phyloP scores from a whole-genome alignment of 2,797 vertebrate species.

The Morelia viridis region DNA sequence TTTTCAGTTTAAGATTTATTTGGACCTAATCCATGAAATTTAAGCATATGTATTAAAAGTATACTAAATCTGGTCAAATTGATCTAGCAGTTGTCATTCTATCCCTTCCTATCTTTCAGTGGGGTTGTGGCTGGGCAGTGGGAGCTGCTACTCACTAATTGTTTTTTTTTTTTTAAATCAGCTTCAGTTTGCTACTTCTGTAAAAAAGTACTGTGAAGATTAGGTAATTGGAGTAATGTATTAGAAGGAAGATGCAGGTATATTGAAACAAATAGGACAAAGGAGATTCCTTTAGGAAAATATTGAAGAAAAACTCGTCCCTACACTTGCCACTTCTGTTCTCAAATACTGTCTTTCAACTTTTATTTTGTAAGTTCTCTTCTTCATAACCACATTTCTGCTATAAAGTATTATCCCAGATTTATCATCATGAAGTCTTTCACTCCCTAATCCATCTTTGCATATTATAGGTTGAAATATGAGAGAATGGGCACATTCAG shows the following conservation, averaged over 20 bases:
- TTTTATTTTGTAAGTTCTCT: neutral
- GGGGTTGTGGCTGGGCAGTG: fast-evolving
- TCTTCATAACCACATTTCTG: neutral
- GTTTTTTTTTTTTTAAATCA: constrained; percentile 9
- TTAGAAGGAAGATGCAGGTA: neutral
- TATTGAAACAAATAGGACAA: neutral
- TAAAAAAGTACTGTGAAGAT: neutral
- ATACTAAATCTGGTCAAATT: neutral
- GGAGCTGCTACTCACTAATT: constrained; percentile 7
- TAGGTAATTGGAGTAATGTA: neutral
- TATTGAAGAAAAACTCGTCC: neutral
- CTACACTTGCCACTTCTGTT: neutral
- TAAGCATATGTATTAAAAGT: neutral
- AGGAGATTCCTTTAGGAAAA: neutral
- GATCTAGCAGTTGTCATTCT: neutral
- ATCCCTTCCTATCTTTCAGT: neutral
- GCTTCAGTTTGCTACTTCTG: neutral
- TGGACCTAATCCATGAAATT: neutral
- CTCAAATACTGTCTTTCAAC: neutral
- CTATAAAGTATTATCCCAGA: constrained; percentile 12
- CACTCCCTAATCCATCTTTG: neutral
- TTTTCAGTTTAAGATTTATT: neutral
- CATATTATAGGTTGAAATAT: neutral
- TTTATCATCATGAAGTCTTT: constrained; percentile 2
- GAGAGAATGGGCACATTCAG: neutral